These are phyloP conservation scores for Lobophora halterata DNA, from an alignment of 2,888 invertebrate genomes.

Conservation along the genomic window DNA sequence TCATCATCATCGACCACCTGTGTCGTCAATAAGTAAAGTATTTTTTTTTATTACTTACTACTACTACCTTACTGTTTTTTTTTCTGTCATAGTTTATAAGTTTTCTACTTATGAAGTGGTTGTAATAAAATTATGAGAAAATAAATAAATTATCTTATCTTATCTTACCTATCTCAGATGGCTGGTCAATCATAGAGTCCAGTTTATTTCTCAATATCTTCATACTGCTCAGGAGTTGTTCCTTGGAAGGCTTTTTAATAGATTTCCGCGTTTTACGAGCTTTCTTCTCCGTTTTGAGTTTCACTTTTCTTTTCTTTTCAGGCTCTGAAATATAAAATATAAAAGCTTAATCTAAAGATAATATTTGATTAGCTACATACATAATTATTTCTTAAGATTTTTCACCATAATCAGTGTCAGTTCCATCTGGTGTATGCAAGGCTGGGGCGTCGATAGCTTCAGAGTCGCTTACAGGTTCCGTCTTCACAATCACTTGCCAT, in stretches of 20 bases:
- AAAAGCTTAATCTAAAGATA: no score
- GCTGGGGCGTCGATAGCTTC: neutral
- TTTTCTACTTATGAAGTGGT: no score
- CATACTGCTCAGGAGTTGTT: constrained; percentile 38
- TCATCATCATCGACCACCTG: no score
- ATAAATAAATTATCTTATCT: no score
- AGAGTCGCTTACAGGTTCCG: constrained; percentile 13
- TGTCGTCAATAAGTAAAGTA: no score
- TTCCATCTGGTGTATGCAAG: constrained; percentile 4
- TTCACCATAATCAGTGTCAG: constrained; percentile 17
- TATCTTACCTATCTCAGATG: no score
- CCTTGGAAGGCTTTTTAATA: constrained; percentile 35
- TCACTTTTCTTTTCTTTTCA: constrained; percentile 37
- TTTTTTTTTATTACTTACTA: no score
- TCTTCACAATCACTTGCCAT: constrained; percentile 19
- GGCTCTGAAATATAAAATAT: constrained; percentile 25
- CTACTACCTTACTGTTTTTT: no score
- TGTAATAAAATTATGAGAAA: no score
- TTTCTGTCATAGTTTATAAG: no score
- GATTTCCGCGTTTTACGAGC: constrained; percentile 28
- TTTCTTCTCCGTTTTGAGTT: constrained; percentile 49
- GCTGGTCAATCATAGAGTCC: constrained; percentile 47
- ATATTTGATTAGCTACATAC: no score
- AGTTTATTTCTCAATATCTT: constrained; percentile 42
- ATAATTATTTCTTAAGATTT: neutral